Base-by-base conservation (phyloP, 2,113 vertebrate species). In the Cyprinus carpio region DNA sequence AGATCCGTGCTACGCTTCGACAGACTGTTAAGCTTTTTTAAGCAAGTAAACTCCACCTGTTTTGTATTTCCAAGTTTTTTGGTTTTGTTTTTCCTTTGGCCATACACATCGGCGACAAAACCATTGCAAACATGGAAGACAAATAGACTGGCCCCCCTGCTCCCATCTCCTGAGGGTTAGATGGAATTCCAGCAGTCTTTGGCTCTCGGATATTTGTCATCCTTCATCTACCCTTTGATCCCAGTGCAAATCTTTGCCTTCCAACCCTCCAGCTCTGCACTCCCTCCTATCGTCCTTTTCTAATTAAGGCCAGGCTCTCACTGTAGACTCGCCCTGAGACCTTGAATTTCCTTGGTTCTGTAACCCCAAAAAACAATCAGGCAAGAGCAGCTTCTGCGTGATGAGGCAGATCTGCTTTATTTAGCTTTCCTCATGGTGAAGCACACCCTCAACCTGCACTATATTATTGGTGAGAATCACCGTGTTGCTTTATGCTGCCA, bases 251-350 rank as follows among this genome's bases (percentile, higher is more conserved):
- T 92, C 92, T 89, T 90, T 89, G 90, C 90, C 91, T 94, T 91
- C 79, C 90, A 90, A 94, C 87, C 88, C 93, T 90, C 90, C 72
- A 91, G 92, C 93, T 92, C 90, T 90, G 92, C 92, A 86, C 75
- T 90, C 92, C 87, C 93, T 90, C 88, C 92, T 87, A 87, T 95
- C 92, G 92, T 87, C 91, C 90, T 84, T 90, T 87, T 91, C 91
- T 94, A 96, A 96, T 95, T 94, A 96, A 94, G 92, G 93, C 84
- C 95, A 94, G 94, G 89, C 95, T 93, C 92, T 90, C 93, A 88
- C 91, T 88, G 84, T 83, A 92, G 92, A 91, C 86, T 90, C 87
- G 84, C 58, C 86, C 88, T 88, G 82, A 75, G 58, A 49, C 75
- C 25, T 81, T 88, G 88, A 88, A 84, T 91, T 89, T 88, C 78